Conservation (phyloP, 2,888 invertebrate species). For the Drosophila rellima region DNA sequence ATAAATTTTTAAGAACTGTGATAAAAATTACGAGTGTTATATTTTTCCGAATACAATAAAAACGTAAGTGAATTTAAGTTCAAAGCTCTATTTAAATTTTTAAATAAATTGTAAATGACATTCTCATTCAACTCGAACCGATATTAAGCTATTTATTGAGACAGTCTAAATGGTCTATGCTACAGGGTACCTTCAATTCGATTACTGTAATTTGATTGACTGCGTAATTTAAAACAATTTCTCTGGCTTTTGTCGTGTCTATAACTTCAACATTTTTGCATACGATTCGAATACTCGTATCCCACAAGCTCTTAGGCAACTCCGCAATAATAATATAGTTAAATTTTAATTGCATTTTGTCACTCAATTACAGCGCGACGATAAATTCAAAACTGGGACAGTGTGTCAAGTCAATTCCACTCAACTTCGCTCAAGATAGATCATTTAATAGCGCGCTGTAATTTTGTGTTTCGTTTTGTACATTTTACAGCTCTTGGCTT, state of each 20-base stretch:
- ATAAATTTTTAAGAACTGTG: too few relatives aligned
- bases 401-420: constrained; percentile 69
- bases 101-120: too few relatives aligned
- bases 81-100: too few relatives aligned
- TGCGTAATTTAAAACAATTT: not conserved
- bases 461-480: constrained; percentile 26
- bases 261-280: constrained; percentile 43
- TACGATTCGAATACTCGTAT: constrained; percentile 9
- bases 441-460: constrained; percentile 42
- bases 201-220: not conserved
- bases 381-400: constrained; percentile 72
- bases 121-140: not conserved
- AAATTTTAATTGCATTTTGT: constrained; percentile 75
- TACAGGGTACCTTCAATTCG: not conserved
- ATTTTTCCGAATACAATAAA: too few relatives aligned
- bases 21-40: too few relatives aligned
- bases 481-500: not conserved
- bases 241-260: constrained; percentile 8
- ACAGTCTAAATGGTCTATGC: not conserved
- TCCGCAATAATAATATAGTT: constrained; percentile 33
- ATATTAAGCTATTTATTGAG: not conserved
- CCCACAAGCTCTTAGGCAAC: constrained; percentile 1
- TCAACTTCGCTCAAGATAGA: constrained; percentile 31
- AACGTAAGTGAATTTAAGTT: too few relatives aligned
- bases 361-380: constrained; percentile 70